Conservation (phyloP, 2,113 vertebrate genomes). For the Corynorhinus townsendii region DNA sequence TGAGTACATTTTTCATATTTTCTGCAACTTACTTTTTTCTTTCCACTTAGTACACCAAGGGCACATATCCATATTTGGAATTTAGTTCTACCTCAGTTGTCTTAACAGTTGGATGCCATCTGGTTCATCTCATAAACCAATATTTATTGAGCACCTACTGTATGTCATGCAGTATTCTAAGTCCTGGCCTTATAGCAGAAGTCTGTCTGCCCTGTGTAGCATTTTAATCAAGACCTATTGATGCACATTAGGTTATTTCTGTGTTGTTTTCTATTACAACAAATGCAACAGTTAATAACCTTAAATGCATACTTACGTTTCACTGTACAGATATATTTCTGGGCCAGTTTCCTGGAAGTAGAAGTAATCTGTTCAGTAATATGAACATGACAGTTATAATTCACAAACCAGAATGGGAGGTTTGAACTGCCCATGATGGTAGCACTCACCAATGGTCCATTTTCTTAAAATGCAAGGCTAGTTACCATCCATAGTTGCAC, state of each 20-base stretch:
- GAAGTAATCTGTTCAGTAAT: neutral
- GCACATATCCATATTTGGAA: neutral
- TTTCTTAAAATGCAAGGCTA: neutral
- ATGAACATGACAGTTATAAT: neutral
- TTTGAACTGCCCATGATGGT: neutral
- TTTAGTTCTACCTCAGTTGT: neutral
- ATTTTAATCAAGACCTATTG: neutral
- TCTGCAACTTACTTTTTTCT: neutral
- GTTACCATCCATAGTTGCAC: neutral
- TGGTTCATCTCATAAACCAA: neutral
- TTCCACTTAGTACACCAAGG: neutral
- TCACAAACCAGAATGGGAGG: neutral
- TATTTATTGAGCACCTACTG: neutral
- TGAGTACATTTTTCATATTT: neutral
- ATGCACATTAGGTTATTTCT: neutral
- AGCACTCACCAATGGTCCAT: neutral
- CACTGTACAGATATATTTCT: neutral
- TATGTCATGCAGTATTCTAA: neutral
- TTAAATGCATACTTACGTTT: neutral
- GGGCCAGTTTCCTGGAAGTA: neutral
- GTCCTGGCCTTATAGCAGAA: neutral
- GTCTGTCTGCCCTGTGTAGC: neutral
- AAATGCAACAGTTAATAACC: neutral
- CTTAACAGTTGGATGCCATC: neutral
- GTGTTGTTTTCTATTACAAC: neutral